Percentiles rank a stretch among this genome's conserved stretches.
These are phyloP conservation scores for Callipepla californica DNA, from an alignment of 2,113 vertebrate species.

Conservation along the genomic window DNA sequence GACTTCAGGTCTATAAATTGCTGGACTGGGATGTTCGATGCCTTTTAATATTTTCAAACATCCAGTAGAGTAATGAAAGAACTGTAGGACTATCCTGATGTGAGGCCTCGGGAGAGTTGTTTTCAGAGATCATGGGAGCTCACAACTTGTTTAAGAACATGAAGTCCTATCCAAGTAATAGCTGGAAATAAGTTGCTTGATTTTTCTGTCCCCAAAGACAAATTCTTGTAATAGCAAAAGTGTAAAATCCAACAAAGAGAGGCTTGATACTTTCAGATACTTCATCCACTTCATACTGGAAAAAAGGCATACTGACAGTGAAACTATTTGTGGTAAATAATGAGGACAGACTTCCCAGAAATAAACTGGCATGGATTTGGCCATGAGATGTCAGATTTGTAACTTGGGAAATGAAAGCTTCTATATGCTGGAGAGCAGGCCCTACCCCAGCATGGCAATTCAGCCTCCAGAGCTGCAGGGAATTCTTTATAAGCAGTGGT, in stretches of 20 bases:
- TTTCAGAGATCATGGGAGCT: slow-evolving; percentile 60
- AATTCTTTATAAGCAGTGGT: slow-evolving; percentile 66
- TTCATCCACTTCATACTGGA: slow-evolving; percentile 5
- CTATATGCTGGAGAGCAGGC: slow-evolving; percentile 38
- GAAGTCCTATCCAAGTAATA: slow-evolving; percentile 64
- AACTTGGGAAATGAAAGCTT: slow-evolving; percentile 68
- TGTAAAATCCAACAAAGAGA: slow-evolving; percentile 64
- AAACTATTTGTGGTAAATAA: slow-evolving; percentile 67
- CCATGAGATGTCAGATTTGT: slow-evolving; percentile 67
- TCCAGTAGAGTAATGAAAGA: slow-evolving; percentile 70
- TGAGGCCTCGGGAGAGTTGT: slow-evolving; percentile 58
- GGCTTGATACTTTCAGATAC: slow-evolving; percentile 49
- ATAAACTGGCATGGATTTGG: slow-evolving; percentile 63
- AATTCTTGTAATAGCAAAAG: slow-evolving; percentile 70
- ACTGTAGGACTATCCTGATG: slow-evolving; percentile 58
- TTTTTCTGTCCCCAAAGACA: slow-evolving; percentile 69
- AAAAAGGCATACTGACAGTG: slow-evolving; percentile 36
- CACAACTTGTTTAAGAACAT: slow-evolving; percentile 67
- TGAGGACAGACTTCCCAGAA: slow-evolving; percentile 58
- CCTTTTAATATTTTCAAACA: slow-evolving; percentile 74
- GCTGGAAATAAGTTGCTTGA: slow-evolving; percentile 69
- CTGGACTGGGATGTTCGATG: slow-evolving; percentile 65
- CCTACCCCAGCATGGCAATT: slow-evolving; percentile 46
- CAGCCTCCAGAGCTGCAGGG: slow-evolving; percentile 57
- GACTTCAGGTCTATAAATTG: slow-evolving; percentile 57